Evolutionary conservation across 2,113 vertebrate genomes (phyloP), one percentile per base, ranked within the genome.

Genomic region (Leptobrachium leishanense): DNA sequence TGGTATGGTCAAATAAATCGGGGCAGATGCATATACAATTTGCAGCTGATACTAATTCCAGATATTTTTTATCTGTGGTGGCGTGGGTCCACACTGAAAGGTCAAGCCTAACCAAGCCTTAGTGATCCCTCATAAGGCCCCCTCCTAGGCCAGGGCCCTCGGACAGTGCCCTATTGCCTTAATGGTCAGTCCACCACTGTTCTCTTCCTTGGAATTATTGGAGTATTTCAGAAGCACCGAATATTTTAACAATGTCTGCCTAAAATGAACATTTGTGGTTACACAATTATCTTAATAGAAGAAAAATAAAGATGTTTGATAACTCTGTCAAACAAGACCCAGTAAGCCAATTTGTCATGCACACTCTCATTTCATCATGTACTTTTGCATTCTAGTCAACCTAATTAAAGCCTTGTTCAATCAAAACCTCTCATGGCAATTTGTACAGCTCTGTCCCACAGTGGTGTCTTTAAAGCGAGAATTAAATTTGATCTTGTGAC

Each of bases 401-500:
- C 95, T 99, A 98, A 98, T 98, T 98, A 99, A 98, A 95, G 94
- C 95, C 95, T 95, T 92, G 94, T 95, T 98, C 95, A 95, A 96
- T 95, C 93, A 93, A 96, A 98, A 95, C 94, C 95, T 95, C 96
- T 88, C 93, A 97, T 95, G 97, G 95, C 95, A 97, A 98, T 97
- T 98, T 97, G 94, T 96, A 96, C 97, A 94, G 95, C 94, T 95
- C 91, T 94, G 93, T 95, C 95, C 96, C 95, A 94, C 94, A 95
- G 96, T 95, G 92, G 95, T 95, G 93, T 92, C 94, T 95, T 92
- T 94, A 96, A 91, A 95, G 96, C 91, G 93, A 98, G 95, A 98
- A 98, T 98, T 98, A 97, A 97, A 98, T 97, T 93, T 98, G 95
- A 98, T 99, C 96, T 98, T 96, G 94, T 98, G 97, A 98, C 96